These are phyloP conservation scores for Amphipoea oculea DNA, from an alignment of 2,888 invertebrate genomes.

Conservation along the genomic window DNA sequence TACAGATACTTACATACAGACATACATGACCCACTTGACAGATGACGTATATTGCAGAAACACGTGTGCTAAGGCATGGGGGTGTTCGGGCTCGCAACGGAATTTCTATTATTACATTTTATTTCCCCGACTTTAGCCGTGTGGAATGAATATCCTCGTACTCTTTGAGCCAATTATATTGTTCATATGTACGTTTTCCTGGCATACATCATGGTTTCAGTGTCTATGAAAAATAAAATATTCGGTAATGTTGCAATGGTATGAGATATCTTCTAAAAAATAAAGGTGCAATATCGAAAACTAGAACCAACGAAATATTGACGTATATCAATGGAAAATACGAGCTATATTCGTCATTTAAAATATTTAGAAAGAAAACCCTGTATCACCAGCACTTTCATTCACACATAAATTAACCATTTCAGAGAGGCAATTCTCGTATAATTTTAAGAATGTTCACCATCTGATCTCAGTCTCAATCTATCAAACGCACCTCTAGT, in stretches of 20 bases:
- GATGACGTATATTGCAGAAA: constrained; percentile 48
- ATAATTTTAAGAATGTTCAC: too few relatives aligned
- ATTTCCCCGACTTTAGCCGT: constrained; percentile 29
- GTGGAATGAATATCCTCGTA: constrained; percentile 32
- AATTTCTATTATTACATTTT: constrained; percentile 67
- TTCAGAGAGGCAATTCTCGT: too few relatives aligned
- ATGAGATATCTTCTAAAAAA: too few relatives aligned
- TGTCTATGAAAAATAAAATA: neutral
- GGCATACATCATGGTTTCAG: neutral
- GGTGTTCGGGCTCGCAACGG: constrained; percentile 47
- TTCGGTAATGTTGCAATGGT: neutral
- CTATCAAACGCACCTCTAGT: too few relatives aligned
- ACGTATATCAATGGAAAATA: too few relatives aligned
- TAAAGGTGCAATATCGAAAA: too few relatives aligned
- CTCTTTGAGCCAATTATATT: constrained; percentile 18
- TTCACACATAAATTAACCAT: neutral
- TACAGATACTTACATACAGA: too few relatives aligned
- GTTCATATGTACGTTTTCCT: neutral
- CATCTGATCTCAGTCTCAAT: too few relatives aligned
- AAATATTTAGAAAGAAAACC: neutral
- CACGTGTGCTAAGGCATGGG: constrained; percentile 24
- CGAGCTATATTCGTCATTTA: too few relatives aligned
- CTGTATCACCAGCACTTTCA: neutral
- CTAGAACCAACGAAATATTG: too few relatives aligned
- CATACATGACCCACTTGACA: neutral